phyloP scores from a whole-genome alignment of 2,888 invertebrate genomes.

The Drepana falcataria region DNA sequence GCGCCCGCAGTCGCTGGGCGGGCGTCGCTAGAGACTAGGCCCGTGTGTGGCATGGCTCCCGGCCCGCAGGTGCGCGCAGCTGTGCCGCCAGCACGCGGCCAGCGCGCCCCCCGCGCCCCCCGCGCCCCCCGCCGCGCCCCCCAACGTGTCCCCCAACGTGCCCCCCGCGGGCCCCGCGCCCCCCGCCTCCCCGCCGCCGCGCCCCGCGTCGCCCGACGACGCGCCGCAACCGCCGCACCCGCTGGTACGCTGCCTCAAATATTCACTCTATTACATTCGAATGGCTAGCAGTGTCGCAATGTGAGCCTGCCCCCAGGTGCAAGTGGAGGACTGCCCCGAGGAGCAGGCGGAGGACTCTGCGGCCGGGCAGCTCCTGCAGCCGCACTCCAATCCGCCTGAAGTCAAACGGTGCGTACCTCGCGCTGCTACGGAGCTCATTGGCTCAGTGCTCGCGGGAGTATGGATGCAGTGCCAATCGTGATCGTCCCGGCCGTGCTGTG shows the following conservation, averaged over 20 bases:
- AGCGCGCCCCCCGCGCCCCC: slow-evolving; percentile 40
- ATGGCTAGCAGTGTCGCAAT: neutral
- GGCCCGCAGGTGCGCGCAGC: slow-evolving; percentile 47
- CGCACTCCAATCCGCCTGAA: slow-evolving; percentile 34
- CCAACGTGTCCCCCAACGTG: slow-evolving; percentile 12
- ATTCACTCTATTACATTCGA: neutral
- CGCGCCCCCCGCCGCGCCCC: slow-evolving; percentile 17
- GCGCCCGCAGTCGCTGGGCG: neutral
- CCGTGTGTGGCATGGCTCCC: too few relatives aligned
- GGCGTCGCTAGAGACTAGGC: too few relatives aligned
- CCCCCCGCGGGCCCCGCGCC: slow-evolving; percentile 2
- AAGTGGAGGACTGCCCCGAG: slow-evolving; percentile 30
- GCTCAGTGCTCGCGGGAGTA: too few relatives aligned
- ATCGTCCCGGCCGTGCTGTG: too few relatives aligned
- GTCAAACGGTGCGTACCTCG: slow-evolving; percentile 50
- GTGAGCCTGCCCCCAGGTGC: slow-evolving; percentile 23
- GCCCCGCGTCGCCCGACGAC: slow-evolving; percentile 17
- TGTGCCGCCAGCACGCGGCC: slow-evolving; percentile 63
- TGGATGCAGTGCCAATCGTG: too few relatives aligned
- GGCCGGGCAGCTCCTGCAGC: slow-evolving; percentile 19
- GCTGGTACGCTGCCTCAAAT: too few relatives aligned
- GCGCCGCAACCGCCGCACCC: neutral
- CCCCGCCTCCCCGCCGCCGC: too few relatives aligned
- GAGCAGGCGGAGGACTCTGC: slow-evolving; percentile 10
- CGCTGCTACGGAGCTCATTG: too few relatives aligned